A percentile compares a stretch with the other conserved stretches of the same genome.
Conservation (phyloP, 2,797 vertebrate genomes). For the Ptychobarbus kaznakovi region DNA sequence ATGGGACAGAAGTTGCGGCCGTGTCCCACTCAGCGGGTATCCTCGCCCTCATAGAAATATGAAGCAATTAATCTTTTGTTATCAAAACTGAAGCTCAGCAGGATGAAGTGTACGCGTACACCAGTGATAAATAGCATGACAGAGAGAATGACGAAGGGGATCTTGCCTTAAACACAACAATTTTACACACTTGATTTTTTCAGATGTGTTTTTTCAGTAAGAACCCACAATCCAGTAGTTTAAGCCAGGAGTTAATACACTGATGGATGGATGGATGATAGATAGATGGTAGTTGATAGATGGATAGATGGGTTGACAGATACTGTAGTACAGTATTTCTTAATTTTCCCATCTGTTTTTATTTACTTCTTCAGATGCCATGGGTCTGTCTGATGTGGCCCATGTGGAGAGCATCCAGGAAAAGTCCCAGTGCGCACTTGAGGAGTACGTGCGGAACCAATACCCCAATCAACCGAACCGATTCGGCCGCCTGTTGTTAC, state of each 20-base stretch:
- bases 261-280: too few relatives aligned
- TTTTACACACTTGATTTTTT: conserved; percentile 21
- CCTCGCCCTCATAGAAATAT: conserved; percentile 67
- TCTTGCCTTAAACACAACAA: conserved; percentile 55
- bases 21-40: conserved; percentile 61
- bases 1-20: conserved; percentile 60
- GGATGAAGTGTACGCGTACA: conserved; percentile 62
- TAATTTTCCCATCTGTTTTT: conserved; percentile 3
- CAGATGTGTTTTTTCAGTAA: neutral
- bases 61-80: conserved; percentile 67
- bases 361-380: conserved; percentile 76
- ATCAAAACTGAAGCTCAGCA: conserved; percentile 59
- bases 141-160: conserved; percentile 51
- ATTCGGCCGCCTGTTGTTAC: conserved; percentile 86
- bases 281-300: too few relatives aligned
- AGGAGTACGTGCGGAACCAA: conserved; percentile 88
- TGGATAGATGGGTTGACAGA: neutral
- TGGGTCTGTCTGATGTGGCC: conserved; percentile 85
- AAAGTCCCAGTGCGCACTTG: conserved; percentile 88
- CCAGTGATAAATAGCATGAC: conserved; percentile 67
- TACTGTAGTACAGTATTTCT: neutral
- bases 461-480: conserved; percentile 88
- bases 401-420: conserved; percentile 90
- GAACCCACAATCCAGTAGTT: neutral
- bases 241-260: neutral